Conservation (phyloP, 2,797 vertebrate genomes). For the Bradypus variegatus region DNA sequence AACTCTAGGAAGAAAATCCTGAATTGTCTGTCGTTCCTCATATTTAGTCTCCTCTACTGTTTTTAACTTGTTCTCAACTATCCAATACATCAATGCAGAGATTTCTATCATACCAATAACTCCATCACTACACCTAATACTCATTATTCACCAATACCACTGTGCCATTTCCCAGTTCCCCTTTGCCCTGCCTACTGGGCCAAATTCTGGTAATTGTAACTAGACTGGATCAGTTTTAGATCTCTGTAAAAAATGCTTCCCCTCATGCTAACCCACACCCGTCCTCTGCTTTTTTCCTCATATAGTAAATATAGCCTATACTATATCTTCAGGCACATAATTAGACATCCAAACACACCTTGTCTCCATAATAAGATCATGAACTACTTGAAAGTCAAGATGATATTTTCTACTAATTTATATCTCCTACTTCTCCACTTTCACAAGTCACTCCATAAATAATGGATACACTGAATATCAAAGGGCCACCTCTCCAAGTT, state of each 20-base stretch:
- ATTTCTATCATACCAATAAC: neutral
- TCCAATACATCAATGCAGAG: neutral
- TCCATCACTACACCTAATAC: neutral
- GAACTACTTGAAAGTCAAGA: slow-evolving; percentile 21
- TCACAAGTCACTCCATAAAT: slow-evolving; percentile 36
- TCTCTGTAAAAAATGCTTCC: neutral
- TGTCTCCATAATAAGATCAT: slow-evolving; percentile 9
- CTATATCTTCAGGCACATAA: neutral
- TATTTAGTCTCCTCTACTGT: neutral
- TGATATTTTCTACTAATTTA: slow-evolving; percentile 19
- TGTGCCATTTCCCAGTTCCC: neutral
- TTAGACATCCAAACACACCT: neutral
- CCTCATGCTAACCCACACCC: neutral
- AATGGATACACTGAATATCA: slow-evolving; percentile 54
- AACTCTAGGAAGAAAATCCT: neutral
- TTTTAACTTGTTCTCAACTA: neutral
- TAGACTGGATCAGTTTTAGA: neutral
- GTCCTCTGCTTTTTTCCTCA: neutral
- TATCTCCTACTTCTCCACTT: slow-evolving; percentile 22
- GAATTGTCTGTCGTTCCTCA: slow-evolving; percentile 10
- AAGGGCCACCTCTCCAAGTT: slow-evolving; percentile 36
- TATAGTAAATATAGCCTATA: neutral
- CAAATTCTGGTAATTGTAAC: neutral
- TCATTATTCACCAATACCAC: neutral
- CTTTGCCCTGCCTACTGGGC: neutral